phyloP scores from a whole-genome alignment of 2,888 invertebrate species.

The Mesorhabditis belari region DNA sequence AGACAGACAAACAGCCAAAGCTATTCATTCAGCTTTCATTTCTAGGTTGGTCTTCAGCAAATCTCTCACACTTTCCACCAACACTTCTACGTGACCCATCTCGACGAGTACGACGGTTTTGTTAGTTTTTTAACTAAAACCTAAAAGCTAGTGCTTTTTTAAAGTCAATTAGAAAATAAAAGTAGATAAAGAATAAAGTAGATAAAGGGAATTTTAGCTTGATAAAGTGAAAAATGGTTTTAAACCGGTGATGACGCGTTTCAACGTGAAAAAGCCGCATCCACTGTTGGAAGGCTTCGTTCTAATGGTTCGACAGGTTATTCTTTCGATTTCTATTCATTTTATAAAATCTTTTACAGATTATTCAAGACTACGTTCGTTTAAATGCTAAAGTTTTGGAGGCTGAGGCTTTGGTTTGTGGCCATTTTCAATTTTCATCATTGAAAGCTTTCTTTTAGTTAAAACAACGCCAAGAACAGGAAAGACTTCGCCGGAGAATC shows the following conservation, averaged over 20 bases:
- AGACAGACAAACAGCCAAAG: neutral
- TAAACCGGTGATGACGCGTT: neutral
- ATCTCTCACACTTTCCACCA: neutral
- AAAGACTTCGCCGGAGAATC: neutral
- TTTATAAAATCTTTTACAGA: conserved; percentile 10
- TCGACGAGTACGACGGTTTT: neutral
- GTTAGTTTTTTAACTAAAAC: neutral
- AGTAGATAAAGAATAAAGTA: no score
- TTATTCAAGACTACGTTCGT: conserved; percentile 21
- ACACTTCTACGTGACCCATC: neutral
- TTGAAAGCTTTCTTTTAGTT: neutral
- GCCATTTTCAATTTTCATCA: neutral
- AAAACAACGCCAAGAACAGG: neutral
- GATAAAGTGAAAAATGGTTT: neutral
- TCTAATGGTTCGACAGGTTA: neutral
- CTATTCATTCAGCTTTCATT: neutral
- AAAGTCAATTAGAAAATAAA: no score
- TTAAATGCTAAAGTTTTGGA: conserved; percentile 18
- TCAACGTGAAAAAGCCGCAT: neutral
- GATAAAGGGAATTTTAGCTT: neutral
- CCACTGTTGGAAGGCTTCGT: neutral
- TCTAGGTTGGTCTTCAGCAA: neutral
- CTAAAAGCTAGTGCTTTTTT: neutral
- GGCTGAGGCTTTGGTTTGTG: conserved; percentile 10
- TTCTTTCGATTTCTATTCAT: conserved; percentile 1